Base-by-base conservation (phyloP, 1,140 invertebrate genomes). In the Drosophila kurseongensis region DNA sequence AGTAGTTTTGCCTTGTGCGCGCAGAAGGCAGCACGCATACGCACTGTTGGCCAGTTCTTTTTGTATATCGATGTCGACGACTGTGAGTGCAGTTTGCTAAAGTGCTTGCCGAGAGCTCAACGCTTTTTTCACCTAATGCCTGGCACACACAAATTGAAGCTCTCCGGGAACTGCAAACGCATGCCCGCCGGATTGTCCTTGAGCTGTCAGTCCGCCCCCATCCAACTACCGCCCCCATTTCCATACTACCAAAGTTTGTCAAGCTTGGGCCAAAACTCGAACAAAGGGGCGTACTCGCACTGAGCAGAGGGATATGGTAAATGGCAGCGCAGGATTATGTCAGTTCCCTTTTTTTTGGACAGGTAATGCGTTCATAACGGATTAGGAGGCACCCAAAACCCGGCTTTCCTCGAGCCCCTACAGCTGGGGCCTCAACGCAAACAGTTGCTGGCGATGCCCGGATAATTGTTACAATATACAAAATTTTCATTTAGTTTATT, bases 401-500 rank as follows among this genome's bases (percentile, higher is more conserved):
- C 14, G 10, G 13, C 13, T 42, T 32, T 62, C 36, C 60, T 35
- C 23, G 59, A 23, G 60, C 44, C 16, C 23, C 23, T 10, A n/a
- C 51, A 45, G 51, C 42, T 45, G 35, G 47, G 23, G 27, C 12
- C 27, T 41, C 48, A 58, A 68, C 14, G 52, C 52, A 72, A 71
- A 72, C 68, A 72, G 68, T 71, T 58, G n/a, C 66, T 42, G 45
- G 18, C 51, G 58, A 40, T 73, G 71, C 40, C 59, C 59, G 76
- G 65, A 89, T 89, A 88, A 89, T 88, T 88, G 84, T 80, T 67
- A 89, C 84, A 84, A 89, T 71, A 84, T 67, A 84, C 80, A 84
- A 77, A 82, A 77, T 80, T 78, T 77, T 76, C 68, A 88, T 82
- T 79, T 73, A 86, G 67, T 80, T 80, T 88, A 73, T 86, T 79